Base-by-base conservation (phyloP, 2,113 vertebrate genomes). In the Aramus guarauna region DNA sequence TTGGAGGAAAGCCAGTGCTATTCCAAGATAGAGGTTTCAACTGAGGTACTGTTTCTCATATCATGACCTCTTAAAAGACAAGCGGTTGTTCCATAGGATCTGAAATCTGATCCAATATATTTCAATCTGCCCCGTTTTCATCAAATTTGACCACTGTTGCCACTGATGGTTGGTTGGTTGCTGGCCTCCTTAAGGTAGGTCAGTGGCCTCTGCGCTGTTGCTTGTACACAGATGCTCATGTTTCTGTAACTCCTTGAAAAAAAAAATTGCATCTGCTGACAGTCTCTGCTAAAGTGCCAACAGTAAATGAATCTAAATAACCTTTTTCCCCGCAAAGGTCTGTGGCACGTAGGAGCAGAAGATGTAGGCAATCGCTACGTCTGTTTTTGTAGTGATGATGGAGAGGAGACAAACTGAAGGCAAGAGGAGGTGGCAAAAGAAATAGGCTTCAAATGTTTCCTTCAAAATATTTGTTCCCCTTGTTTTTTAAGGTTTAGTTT, bases 111-210 rank as follows among this genome's bases (percentile, higher is more conserved):
- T 79, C 19, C 17, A 17, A 1, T 71, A 9, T 36, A 4, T 50
- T 83, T 69, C 41, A 27, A 0, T 43, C 30, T 2, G 0, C 29
- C 6, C 14, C 2, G 1, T 82, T 82, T 90, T 56, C 8, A 11
- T 84, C 26, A 41, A 8, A 27, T 83, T 76, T 91, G 58, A n/a
- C 43, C 52, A 13, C 37, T 0, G 0, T 53, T 87, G 52, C 43
- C 9, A 8, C 36, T 45, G 53, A 9, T 17, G 9, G 19, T 76
- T 64, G 17, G 19, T 88, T 83, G 27, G 16, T 88, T 83, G 32
- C 43, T 73, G 39, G 9, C 24, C 11, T 48, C 18, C 8, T n/a
- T 47, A 48, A 71, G 56, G 17, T 84, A 55, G 10, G n/a, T 67
- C 56, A 41, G 22, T 36, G 74, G 11, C 37, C 34, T 62, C 37